Conservation (phyloP, 2,797 vertebrate genomes). For the Tinamus major region DNA sequence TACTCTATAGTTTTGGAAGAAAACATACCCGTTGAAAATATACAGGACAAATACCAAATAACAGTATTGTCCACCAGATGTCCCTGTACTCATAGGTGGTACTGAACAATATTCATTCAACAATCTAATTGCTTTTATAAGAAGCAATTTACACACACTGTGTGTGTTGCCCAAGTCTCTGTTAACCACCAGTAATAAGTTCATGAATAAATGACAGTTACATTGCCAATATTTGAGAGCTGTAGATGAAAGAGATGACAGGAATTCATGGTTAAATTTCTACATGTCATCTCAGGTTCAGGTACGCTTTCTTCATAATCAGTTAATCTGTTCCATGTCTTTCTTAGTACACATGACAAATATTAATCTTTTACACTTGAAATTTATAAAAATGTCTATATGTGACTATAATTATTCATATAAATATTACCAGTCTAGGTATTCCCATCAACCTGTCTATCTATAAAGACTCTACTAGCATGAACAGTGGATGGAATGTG, state of each 20-base stretch:
- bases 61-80: slow-evolving; percentile 76
- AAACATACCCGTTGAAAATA: neutral
- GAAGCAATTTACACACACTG: neutral
- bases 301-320: neutral
- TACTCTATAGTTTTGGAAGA: neutral
- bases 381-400: neutral
- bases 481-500: neutral
- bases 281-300: neutral
- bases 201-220: slow-evolving; percentile 5
- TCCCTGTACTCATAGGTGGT: slow-evolving; percentile 73
- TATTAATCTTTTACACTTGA: neutral
- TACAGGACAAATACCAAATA: neutral
- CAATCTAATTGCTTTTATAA: slow-evolving; percentile 31
- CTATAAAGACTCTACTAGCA: neutral
- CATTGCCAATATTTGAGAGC: neutral
- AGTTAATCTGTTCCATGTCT: neutral
- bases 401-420: neutral
- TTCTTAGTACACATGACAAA: neutral
- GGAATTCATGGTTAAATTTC: neutral
- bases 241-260: neutral
- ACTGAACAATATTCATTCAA: slow-evolving; percentile 1
- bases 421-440: neutral
- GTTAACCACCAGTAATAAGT: slow-evolving; percentile 22
- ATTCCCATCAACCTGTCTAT: neutral
- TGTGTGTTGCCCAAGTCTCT: slow-evolving; percentile 19